phyloP scores from a whole-genome alignment of 2,113 vertebrate genomes.

The Ardeotis arabs region DNA sequence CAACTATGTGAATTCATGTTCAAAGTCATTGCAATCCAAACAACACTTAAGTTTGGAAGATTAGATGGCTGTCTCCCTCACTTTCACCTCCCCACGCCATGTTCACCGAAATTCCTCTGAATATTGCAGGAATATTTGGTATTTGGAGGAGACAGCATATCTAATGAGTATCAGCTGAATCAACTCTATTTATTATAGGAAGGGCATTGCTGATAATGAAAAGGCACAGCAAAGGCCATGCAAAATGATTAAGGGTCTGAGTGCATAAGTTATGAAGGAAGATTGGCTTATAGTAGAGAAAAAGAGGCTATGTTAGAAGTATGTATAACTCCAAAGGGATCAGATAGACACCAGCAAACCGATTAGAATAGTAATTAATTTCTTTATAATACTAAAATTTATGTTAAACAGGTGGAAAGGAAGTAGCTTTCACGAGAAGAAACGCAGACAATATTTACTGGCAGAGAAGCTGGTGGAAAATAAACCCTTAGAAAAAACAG shows the following conservation, averaged over 20 bases:
- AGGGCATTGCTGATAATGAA: slow-evolving; percentile 62
- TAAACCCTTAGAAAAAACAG: neutral
- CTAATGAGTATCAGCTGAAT: slow-evolving; percentile 62
- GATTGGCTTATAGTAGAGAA: slow-evolving; percentile 6
- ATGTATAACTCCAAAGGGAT: neutral
- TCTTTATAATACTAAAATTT: neutral
- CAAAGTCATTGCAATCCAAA: neutral
- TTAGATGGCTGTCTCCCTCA: neutral
- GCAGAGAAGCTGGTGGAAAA: neutral
- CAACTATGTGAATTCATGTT: neutral
- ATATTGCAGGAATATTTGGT: slow-evolving; percentile 43
- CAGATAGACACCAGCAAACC: neutral
- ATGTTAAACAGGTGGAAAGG: neutral
- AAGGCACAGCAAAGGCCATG: slow-evolving; percentile 14
- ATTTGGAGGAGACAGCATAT: slow-evolving; percentile 59
- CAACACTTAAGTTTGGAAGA: slow-evolving; percentile 6
- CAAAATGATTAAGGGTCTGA: slow-evolving; percentile 55
- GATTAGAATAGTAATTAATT: slow-evolving; percentile 44
- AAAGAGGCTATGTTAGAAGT: slow-evolving; percentile 12
- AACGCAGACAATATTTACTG: neutral
- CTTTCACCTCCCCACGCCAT: neutral
- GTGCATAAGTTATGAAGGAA: slow-evolving; percentile 52
- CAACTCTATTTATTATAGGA: slow-evolving; percentile 59
- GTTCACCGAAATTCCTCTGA: neutral
- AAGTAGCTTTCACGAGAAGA: neutral